Evolutionary conservation across 2,797 vertebrate genomes (phyloP).

Genomic region (Anabacerthia variegaticeps): DNA sequence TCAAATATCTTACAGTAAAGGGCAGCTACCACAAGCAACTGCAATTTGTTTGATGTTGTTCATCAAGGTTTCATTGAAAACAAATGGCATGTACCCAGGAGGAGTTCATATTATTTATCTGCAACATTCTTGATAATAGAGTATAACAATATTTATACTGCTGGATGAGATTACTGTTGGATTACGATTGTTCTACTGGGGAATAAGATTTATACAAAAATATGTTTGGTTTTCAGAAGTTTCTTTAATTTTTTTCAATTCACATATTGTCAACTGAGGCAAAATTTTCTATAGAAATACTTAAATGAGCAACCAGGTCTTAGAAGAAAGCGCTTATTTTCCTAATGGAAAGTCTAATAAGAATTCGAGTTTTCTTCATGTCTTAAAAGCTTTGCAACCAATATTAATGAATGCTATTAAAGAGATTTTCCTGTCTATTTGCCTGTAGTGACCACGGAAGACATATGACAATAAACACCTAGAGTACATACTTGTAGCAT

Average conservation of each 20-base stretch:
- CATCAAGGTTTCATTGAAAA: not conserved
- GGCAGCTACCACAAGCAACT: not conserved
- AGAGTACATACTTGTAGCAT: not conserved
- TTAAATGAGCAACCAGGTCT: not conserved
- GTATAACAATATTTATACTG: not conserved
- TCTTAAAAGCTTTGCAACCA: not conserved
- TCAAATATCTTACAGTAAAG: not conserved
- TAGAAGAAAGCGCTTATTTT: not conserved
- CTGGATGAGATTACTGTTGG: not conserved
- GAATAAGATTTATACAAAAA: not conserved
- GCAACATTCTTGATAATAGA: not conserved
- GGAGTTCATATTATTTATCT: not conserved
- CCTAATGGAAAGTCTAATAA: not conserved
- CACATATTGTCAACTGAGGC: not conserved
- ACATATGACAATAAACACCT: not conserved
- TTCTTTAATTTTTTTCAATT: not conserved
- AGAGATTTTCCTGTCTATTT: not conserved
- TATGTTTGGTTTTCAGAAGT: not conserved
- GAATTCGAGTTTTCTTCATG: not conserved
- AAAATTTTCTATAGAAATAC: not conserved
- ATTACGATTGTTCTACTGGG: not conserved
- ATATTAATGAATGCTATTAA: not conserved
- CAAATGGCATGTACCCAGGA: not conserved
- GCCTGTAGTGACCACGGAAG: not conserved
- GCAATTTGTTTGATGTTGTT: not conserved